Base-by-base conservation (phyloP, 2,888 invertebrate genomes). In the Ryuthela nishihirai region DNA sequence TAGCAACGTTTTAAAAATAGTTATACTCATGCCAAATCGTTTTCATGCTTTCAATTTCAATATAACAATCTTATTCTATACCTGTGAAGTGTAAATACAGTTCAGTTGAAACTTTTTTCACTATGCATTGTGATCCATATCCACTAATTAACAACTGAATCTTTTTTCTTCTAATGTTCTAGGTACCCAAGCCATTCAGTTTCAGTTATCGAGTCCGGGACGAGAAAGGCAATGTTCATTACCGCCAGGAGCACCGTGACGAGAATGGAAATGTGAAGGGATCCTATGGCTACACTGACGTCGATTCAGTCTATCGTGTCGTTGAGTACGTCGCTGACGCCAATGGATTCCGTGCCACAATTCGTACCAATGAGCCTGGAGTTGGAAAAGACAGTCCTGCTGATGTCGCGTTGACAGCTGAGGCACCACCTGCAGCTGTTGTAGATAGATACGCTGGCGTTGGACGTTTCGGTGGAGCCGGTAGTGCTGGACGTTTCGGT, bases 201-300 rank as follows among this genome's bases (percentile, higher is more conserved):
- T 67, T 67, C 35, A 64, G 62, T 35, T 67, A 64, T 47, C 60
- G 64, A 23, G 56, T 63, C 40, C 60, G 66, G 36, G 66, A 67
- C 32, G 64, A 66, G n/a, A 47, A 49, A 29, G 67, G 67, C 21
- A 66, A 67, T 49, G 56, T 36, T 34, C 66, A 67, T 25, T 67
- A 61, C 48, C 54, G 66, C 15, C 50, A 62, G 17, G 67, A 67
- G 38, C 53, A 60, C 10, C 58, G 62, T 23, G 66, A 66, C 39
- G 55, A 62, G n/a, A 53, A 54, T 18, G 67, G 67, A 43, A 53
- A 55, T 26, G 50, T 65, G 1, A 50, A 64, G 32, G 67, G 67
- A 25, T 58, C 64, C 4, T 67, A 67, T 41, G 67, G 67, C 29
- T 67, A 67, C 47, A 65, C 64, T n/a, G 67, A 67, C 34, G 55